Base-by-base conservation (phyloP, 2,113 vertebrate species). In the Noctilio leporinus region DNA sequence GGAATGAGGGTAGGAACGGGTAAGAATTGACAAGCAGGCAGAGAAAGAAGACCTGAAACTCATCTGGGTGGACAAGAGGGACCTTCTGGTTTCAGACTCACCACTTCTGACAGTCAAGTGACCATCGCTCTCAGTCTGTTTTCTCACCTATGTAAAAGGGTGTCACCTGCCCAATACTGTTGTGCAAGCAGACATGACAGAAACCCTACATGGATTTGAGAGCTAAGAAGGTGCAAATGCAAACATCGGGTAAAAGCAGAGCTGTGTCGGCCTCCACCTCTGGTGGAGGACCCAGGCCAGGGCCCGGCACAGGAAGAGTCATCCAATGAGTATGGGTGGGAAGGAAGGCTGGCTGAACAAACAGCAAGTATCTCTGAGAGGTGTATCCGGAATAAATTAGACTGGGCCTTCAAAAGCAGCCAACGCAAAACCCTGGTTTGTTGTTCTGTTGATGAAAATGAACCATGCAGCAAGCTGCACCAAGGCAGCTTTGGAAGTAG, bases 131-230 rank as follows among this genome's bases (percentile, higher is more conserved):
- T n/a, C 35, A n/a, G 59, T 7, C 19, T 45, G 11, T 35, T 51
- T 53, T 40, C 82, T 86, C 75, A 51, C 55, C 59, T 45, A 7
- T 15, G 33, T 17, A 24, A 5, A 8, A 33, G 12, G 38, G 19
- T 15, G 0, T 3, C 20, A 22, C 26, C 57, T 43, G 43, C 33
- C 38, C 7, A 33, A 53, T 3, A 5, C 5, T 5, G 0, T 3
- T 20, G 28, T 59, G 35, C 73, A 49, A n/a, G 55, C 51, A 75
- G 62, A 38, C 15, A 9, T 11, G 47, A 49, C 17, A 72, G 33
- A 83, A 38, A 81, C 4, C 2, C 38, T 9, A 30, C 30, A 20
- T 0, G 30, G 38, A 19, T 22, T 6, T n/a, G n/a, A 77, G 53
- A 53, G 35, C 12, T 0, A 9, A 64, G 35, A n/a, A 1, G 33